phyloP scores from a whole-genome alignment of 2,888 invertebrate species.

The Tethea ocularis region DNA sequence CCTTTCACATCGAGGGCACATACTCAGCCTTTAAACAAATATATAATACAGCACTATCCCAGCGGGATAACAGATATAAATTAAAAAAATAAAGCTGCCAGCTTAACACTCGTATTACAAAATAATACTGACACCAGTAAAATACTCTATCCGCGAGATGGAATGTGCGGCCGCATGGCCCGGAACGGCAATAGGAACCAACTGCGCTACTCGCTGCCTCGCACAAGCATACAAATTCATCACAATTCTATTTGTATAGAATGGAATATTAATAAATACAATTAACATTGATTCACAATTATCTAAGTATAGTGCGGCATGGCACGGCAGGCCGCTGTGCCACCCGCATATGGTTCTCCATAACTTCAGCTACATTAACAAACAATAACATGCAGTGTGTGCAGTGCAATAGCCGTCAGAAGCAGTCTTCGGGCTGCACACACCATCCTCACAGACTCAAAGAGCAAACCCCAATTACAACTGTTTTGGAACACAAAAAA shows the following conservation, averaged over 20 bases:
- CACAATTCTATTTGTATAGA: conserved; percentile 74
- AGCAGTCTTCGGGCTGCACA: conserved; percentile 29
- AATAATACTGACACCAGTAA: conserved; percentile 83
- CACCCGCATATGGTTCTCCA: conserved; percentile 32
- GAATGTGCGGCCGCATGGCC: conserved; percentile 73
- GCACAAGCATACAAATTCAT: conserved; percentile 66
- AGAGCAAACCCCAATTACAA: conserved; percentile 37
- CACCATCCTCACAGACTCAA: conserved; percentile 36
- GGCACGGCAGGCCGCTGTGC: conserved; percentile 31
- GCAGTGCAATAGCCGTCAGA: conserved; percentile 32
- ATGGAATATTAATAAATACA: conserved; percentile 76
- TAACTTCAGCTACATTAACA: conserved; percentile 65
- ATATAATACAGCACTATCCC: conserved; percentile 81
- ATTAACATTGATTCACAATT: conserved; percentile 75
- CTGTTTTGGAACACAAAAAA: conserved; percentile 53
- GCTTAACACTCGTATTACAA: conserved; percentile 81
- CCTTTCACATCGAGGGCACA: conserved; percentile 73
- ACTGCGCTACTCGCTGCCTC: conserved; percentile 66
- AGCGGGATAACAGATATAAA: conserved; percentile 80
- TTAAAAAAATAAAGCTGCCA: conserved; percentile 83
- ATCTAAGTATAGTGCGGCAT: conserved; percentile 52
- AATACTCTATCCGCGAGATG: conserved; percentile 75
- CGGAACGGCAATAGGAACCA: conserved; percentile 65
- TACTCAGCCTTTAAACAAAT: conserved; percentile 80
- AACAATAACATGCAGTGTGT: conserved; percentile 68